These are phyloP conservation scores for Chymomyza procnemis DNA, from an alignment of 2,888 invertebrate genomes.

Conservation along the genomic window DNA sequence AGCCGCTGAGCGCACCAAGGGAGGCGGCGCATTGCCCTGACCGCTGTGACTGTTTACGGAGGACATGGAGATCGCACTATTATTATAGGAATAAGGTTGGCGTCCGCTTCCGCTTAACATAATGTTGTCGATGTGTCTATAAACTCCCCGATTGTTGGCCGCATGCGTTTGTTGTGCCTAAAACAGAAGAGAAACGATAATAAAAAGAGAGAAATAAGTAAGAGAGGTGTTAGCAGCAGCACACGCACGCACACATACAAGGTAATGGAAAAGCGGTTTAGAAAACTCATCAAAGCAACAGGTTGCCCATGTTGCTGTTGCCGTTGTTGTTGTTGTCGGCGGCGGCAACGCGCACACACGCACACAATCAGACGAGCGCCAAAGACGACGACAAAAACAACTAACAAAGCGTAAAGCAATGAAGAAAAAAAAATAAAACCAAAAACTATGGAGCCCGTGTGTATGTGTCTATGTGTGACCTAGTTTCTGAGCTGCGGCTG, in stretches of 20 bases:
- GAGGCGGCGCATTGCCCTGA: slow-evolving; percentile 81
- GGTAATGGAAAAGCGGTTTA: slow-evolving; percentile 6
- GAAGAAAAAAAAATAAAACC: background rate
- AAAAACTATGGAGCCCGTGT: background rate
- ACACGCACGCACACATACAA: background rate
- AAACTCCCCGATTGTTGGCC: slow-evolving; percentile 57
- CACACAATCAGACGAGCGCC: background rate
- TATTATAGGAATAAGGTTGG: slow-evolving; percentile 73
- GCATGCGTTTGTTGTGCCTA: slow-evolving; percentile 71
- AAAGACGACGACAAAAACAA: slow-evolving; percentile 6
- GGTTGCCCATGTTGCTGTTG: slow-evolving; percentile 3
- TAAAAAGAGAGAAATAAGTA: background rate
- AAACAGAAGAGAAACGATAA: slow-evolving; percentile 18
- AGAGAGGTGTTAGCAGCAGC: background rate
- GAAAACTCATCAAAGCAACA: slow-evolving; percentile 8
- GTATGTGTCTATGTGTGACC: background rate
- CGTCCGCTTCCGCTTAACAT: slow-evolving; percentile 71
- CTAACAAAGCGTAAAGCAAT: slow-evolving; percentile 8
- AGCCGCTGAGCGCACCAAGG: slow-evolving; percentile 80
- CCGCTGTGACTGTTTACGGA: slow-evolving; percentile 75
- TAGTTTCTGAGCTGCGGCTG: background rate
- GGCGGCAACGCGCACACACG: background rate
- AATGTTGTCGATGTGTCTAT: slow-evolving; percentile 75
- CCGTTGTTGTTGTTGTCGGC: background rate
- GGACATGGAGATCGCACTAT: slow-evolving; percentile 77